Conservation (phyloP, 2,113 vertebrate species). For the Aleadryas rufinucha region DNA sequence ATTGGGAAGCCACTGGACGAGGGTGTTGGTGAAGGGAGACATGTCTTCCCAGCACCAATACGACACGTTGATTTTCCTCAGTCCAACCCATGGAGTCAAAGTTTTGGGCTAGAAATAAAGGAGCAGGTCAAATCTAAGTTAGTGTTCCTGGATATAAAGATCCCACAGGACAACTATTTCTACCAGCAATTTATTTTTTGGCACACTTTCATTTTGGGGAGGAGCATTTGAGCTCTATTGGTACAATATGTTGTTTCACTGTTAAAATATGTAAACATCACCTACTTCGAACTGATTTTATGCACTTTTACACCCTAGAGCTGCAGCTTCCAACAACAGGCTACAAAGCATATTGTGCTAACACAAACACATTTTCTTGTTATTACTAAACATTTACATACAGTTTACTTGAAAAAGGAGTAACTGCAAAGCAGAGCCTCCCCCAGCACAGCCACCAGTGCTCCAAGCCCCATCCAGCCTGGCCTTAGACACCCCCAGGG, state of each 20-base stretch:
- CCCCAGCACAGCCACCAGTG: neutral
- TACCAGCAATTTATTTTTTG: neutral
- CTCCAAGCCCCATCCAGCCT: neutral
- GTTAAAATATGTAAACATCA: neutral
- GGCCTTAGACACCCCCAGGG: neutral
- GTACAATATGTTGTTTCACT: neutral
- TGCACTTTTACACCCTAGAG: neutral
- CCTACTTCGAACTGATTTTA: neutral
- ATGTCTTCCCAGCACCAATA: slow-evolving; percentile 99
- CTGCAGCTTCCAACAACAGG: neutral
- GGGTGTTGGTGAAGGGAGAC: slow-evolving; percentile 95
- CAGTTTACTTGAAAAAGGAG: neutral
- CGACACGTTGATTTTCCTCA: slow-evolving; percentile 94
- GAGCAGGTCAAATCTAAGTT: neutral
- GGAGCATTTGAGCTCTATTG: neutral
- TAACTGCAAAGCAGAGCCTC: neutral
- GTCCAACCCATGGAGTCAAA: slow-evolving; percentile 94
- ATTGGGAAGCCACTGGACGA: slow-evolving; percentile 85
- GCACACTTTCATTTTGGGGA: neutral
- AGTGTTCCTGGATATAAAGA: neutral
- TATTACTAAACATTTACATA: neutral
- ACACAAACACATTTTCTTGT: neutral
- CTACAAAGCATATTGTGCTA: neutral
- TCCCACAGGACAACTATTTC: neutral
- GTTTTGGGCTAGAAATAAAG: slow-evolving; percentile 76